Percentiles rank a stretch among this genome's conserved stretches.
phyloP scores from a whole-genome alignment of 2,888 invertebrate genomes.

The Cerceris ruficornis region DNA sequence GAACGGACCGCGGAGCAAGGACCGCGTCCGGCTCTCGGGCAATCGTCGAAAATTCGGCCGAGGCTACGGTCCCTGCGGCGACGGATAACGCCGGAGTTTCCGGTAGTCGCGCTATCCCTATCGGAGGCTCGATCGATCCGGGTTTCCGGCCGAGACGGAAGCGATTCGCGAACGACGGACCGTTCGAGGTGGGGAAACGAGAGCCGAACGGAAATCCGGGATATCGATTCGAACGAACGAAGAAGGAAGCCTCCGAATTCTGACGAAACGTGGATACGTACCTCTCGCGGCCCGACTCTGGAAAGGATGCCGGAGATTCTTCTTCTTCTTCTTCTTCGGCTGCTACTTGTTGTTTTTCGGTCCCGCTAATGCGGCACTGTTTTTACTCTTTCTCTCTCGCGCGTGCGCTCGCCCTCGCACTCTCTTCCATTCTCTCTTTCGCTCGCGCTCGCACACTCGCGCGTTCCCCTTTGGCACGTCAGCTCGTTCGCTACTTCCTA shows the following conservation, averaged over 20 bases:
- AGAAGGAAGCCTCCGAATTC: constrained; percentile 18
- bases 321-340: neutral
- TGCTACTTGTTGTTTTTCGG: neutral
- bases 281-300: constrained; percentile 14
- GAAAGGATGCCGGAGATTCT: constrained; percentile 31
- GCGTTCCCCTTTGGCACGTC: constrained; percentile 65
- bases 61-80: too few relatives aligned
- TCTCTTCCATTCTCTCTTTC: constrained; percentile 9
- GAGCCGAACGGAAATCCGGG: constrained; percentile 20
- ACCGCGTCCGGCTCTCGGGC: too few relatives aligned
- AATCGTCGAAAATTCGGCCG: too few relatives aligned
- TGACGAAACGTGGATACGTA: constrained; percentile 1
- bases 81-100: too few relatives aligned
- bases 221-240: constrained; percentile 15
- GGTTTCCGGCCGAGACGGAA: too few relatives aligned
- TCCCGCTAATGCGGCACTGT: neutral
- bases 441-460: constrained; percentile 6
- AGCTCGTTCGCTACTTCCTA: constrained; percentile 63
- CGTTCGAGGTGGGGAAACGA: neutral
- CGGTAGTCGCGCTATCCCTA: too few relatives aligned
- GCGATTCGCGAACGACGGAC: too few relatives aligned
- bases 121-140: too few relatives aligned
- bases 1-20: too few relatives aligned
- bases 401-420: neutral
- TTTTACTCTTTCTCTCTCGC: constrained; percentile 2